phyloP scores from a whole-genome alignment of 30 jellyfish, hydroid and myxozoan species.

The Kudoa iwatai region DNA sequence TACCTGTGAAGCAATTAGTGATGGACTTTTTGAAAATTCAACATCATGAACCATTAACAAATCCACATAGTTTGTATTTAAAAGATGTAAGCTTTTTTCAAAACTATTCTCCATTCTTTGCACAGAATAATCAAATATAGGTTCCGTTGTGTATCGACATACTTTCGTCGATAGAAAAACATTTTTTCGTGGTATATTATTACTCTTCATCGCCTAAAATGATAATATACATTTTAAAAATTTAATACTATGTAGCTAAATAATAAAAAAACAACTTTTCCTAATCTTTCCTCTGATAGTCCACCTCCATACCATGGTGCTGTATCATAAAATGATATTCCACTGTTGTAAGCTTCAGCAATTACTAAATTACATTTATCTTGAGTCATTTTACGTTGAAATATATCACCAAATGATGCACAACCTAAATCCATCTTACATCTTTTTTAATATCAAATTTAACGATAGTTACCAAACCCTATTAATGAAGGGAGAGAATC shows the following conservation, averaged over 20 bases:
- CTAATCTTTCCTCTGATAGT: slow-evolving; percentile 17
- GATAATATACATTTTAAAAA: not conserved
- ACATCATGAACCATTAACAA: too few species aligned
- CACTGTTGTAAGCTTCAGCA: slow-evolving; percentile 15
- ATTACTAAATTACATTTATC: slow-evolving; percentile 14
- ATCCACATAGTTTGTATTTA: too few species aligned
- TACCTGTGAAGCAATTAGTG: too few species aligned
- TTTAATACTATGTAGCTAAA: not conserved
- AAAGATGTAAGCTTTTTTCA: too few species aligned
- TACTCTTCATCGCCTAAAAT: slow-evolving; percentile 17
- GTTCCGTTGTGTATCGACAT: slow-evolving; percentile 1
- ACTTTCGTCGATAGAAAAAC: slow-evolving; percentile 38
- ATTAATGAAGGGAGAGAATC: too few species aligned
- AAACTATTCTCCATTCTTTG: too few species aligned
- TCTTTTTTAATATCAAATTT: too few species aligned
- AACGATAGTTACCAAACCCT: too few species aligned
- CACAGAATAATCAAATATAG: too few species aligned
- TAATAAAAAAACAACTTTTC: slow-evolving; percentile 4
- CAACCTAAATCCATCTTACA: too few species aligned
- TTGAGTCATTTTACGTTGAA: slow-evolving; percentile 10
- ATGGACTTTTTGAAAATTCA: too few species aligned
- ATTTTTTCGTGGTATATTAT: slow-evolving; percentile 29
- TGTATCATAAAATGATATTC: slow-evolving; percentile 25
- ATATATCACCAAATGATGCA: slow-evolving; percentile 32
- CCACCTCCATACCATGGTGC: slow-evolving; percentile 51